Evolutionary conservation across 2,888 invertebrate genomes (phyloP), one percentile per base, ranked within the genome.

Genomic region (Amphipyra berbera): DNA sequence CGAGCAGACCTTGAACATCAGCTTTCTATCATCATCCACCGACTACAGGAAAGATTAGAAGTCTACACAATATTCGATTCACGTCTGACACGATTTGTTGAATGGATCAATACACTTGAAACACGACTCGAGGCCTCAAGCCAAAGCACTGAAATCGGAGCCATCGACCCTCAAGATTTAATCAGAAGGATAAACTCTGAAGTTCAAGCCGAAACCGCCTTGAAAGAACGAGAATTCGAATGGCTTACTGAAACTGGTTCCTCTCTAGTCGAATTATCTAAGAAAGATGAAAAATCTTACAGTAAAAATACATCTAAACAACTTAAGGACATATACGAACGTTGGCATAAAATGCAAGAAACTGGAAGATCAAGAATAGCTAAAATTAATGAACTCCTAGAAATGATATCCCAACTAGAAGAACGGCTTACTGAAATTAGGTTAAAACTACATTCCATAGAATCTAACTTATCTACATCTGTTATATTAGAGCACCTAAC

Each of bases 1-100:
- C 97, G 98, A 74, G 96, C 96, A 0, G 98, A 98, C 77, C 89
- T 98, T 2, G 97, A 98, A 79, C 97, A 97, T 79, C 97, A 97
- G 84, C 90, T 98, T 0, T 96, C 97, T 0, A 95, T 96, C 44
- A 92, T 97, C 9, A 96, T 96, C 13, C 97, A 97, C 81, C 95
- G 96, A 70, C 93, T 98, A 33, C 97, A 97, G 73, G 98, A 98
- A 82, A 96, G 97, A 64, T 91, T 97, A 40, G 97, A 97, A 72
- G 91, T 97, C 35, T 96, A 97, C 76, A 95, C 96, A 10, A 95
- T 97, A 84, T 98, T 97, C 88, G 97, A 97, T 54, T 93, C 95
- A 0, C 95, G 97, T 47, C 93, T 97, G 48, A 87, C 95, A 0
- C 95, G 97, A 61, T 96, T 98, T 78, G 85, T 96, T 7, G 93